A percentile compares a stretch with the other conserved stretches of the same genome.
Evolutionary conservation across 2,113 vertebrate species (phyloP).

Genomic region (Galemys pyrenaicus): DNA sequence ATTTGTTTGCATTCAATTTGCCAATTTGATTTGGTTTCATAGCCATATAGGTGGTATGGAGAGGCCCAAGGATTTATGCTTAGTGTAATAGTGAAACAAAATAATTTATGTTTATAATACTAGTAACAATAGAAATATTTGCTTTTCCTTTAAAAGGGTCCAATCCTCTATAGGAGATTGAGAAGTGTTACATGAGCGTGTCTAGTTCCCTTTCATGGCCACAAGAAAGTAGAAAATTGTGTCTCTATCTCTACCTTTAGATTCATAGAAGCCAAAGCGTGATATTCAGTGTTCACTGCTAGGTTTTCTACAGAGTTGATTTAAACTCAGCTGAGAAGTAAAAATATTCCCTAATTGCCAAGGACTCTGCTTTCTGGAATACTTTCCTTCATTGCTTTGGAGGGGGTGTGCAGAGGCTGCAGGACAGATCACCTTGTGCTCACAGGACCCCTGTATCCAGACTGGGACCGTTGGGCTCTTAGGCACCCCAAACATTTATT

Average conservation of each 20-base stretch:
- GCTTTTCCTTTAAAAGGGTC: not conserved
- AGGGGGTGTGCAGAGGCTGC: not conserved
- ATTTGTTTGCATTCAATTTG: not conserved
- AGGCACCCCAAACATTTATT: not conserved
- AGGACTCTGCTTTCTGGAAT: not conserved
- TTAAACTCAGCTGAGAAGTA: not conserved
- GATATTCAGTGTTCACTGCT: not conserved
- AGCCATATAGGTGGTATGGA: not conserved
- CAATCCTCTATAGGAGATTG: not conserved
- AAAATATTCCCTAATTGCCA: not conserved
- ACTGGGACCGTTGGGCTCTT: accelerated
- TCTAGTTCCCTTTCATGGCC: not conserved
- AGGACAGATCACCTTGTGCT: not conserved
- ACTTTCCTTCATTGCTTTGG: not conserved
- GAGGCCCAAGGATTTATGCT: not conserved
- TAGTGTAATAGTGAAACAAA: not conserved
- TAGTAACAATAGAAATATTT: not conserved
- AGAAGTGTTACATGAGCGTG: not conserved
- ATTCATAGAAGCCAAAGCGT: not conserved
- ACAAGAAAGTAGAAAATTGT: not conserved
- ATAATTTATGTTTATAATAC: not conserved
- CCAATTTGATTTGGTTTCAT: not conserved
- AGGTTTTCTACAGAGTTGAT: not conserved
- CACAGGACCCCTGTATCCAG: accelerated
- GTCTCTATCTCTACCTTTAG: not conserved